A percentile compares a stretch with the other conserved stretches of the same genome.
Conservation (phyloP, 2,113 vertebrate species). For the Brachirus orientalis region DNA sequence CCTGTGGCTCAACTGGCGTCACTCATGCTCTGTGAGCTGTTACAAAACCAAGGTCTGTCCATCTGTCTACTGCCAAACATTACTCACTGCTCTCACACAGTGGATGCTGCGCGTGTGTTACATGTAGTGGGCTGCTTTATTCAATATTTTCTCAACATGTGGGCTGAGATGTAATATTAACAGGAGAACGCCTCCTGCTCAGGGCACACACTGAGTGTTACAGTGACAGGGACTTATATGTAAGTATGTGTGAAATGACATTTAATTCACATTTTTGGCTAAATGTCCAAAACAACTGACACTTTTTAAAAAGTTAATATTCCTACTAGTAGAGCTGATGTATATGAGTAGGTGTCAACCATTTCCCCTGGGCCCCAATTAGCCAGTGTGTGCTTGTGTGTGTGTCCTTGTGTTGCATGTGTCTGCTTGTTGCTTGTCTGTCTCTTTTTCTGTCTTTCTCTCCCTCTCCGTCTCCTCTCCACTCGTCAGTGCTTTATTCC, state of each 20-base stretch:
- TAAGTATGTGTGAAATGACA: constrained; percentile 19
- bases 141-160: constrained; percentile 39
- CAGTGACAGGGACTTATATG: constrained; percentile 20
- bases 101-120: constrained; percentile 40
- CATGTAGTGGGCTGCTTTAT: constrained; percentile 20
- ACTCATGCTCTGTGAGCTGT: constrained; percentile 54
- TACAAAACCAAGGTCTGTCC: constrained; percentile 68
- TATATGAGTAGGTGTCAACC: constrained; percentile 15
- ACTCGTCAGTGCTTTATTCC: no score
- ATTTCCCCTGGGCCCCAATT: constrained; percentile 18
- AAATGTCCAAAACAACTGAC: neutral
- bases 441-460: neutral
- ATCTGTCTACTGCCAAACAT: constrained; percentile 49
- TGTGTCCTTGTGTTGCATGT: neutral
- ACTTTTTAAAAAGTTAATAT: constrained; percentile 23
- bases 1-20: constrained; percentile 59
- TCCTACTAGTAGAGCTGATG: constrained; percentile 1
- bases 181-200: constrained; percentile 34
- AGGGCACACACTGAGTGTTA: constrained; percentile 21
- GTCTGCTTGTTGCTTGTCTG: neutral
- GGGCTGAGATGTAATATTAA: constrained; percentile 15
- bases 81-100: constrained; percentile 50
- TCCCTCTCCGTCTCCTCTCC: neutral
- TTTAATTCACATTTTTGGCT: neutral
- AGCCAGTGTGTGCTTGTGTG: neutral